These are phyloP conservation scores for Muscicapa striata DNA, from an alignment of 2,797 vertebrate genomes.

Conservation along the genomic window DNA sequence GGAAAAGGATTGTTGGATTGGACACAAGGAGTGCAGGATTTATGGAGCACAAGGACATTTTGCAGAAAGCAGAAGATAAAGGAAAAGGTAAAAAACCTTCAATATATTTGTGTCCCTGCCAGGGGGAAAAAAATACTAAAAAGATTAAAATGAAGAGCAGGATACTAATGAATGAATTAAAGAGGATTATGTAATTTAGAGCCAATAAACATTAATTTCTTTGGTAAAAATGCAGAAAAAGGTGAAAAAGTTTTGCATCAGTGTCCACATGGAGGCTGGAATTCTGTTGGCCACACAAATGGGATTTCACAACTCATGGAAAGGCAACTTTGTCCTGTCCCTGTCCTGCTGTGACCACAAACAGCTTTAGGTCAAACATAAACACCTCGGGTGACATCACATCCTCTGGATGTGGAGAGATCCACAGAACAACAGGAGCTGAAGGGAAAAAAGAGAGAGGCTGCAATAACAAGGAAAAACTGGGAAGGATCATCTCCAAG, in stretches of 20 bases:
- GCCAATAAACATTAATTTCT: neutral
- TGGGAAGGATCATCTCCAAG: neutral
- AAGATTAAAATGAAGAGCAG: neutral
- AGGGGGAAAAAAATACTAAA: neutral
- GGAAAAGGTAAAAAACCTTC: neutral
- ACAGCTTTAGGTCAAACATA: neutral
- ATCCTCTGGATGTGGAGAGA: neutral
- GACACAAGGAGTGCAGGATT: neutral
- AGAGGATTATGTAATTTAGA: neutral
- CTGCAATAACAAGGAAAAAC: neutral
- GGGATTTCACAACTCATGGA: neutral
- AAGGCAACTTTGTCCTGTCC: neutral
- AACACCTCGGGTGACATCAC: neutral
- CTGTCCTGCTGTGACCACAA: neutral
- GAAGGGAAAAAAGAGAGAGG: neutral
- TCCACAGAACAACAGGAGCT: neutral
- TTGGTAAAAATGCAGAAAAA: neutral
- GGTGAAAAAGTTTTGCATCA: fast-evolving
- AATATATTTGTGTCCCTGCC: neutral
- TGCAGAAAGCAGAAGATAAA: neutral
- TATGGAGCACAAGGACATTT: neutral
- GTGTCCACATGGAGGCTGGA: neutral
- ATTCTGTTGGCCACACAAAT: neutral
- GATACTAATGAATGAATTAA: neutral
- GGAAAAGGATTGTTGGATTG: neutral